A percentile compares a stretch with the other conserved stretches of the same genome.
Evolutionary conservation across 2,797 vertebrate species (phyloP).

Genomic region (Lagorchestes hirsutus): DNA sequence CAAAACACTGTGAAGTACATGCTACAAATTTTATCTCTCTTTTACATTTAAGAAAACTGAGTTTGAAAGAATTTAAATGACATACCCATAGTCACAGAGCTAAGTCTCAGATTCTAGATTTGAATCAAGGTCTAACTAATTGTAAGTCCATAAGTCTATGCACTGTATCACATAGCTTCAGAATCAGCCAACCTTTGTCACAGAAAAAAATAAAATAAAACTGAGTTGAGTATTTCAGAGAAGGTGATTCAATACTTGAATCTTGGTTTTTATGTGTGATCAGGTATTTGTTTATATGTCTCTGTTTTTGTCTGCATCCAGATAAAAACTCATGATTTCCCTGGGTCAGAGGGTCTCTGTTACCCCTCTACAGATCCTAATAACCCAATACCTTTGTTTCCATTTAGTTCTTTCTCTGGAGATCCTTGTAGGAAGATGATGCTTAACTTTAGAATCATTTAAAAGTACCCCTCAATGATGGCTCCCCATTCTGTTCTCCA

Average conservation of each 20-base stretch:
- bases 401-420: background rate
- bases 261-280: slow-evolving; percentile 13
- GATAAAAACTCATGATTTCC: background rate
- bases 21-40: no score
- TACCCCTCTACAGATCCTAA: background rate
- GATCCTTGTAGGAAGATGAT: no score
- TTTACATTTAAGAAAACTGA: background rate
- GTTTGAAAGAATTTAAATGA: background rate
- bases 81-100: background rate
- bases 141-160: background rate
- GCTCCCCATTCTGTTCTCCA: no score
- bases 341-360: background rate
- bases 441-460: no score
- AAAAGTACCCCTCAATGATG: no score
- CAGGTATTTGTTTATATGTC: slow-evolving; percentile 20
- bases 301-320: background rate
- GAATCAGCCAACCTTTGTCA: background rate
- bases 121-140: background rate
- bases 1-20: no score
- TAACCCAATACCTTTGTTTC: background rate
- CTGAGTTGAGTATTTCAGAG: background rate
- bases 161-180: background rate
- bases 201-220: background rate
- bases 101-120: background rate
- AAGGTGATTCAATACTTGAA: background rate